Evolutionary conservation across 2,888 invertebrate species (phyloP), one percentile per base, ranked within the genome.

Genomic region (Drosophila atripex): DNA sequence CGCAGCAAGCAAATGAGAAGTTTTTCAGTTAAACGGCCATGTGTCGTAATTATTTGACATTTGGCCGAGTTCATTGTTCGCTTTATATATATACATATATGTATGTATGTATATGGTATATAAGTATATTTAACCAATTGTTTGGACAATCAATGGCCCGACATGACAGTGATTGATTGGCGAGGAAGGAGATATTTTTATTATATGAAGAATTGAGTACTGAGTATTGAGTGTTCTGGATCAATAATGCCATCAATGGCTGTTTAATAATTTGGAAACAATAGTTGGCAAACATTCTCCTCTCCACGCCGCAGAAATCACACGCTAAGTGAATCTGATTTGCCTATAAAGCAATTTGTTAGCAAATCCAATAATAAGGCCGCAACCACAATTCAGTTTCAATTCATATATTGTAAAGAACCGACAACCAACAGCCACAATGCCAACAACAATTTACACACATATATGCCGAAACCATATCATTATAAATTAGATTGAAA

Each of bases 401-500:
- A 18, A 16, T 2, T 9, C 1, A 28, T 9, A 14, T 39, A 30
- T 64, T 45, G 47, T 39, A n/a, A 57, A n/a, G 28, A 32, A 59
- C 63, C 55, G 59, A 41, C 30, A 23, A 25, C 35, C 39, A 32
- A 18, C 51, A 59, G 51, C 39, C 72, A 59, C 32, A 57, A 25
- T 14, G 58, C 52, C 51, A 47, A 3, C 52, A 39, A 61, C 46
- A 64, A 55, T 61, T 30, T 45, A 3, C 18, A 18, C n/a, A n/a
- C n/a, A n/a, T n/a, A 43, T 25, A 14, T 28, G 46, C 21, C 49
- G 25, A 59, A 73, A 73, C 60, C 76, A 75, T 60, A 66, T 78
- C 70, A 80, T 74, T 75, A 80, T 69, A 79, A 84, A 80, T 80
- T 78, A 50, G 71, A 76, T 73, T 64, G 49, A 55, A 83, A 77